Base-by-base conservation (phyloP, 2,888 invertebrate species). In the Lacanobia wlatinum region DNA sequence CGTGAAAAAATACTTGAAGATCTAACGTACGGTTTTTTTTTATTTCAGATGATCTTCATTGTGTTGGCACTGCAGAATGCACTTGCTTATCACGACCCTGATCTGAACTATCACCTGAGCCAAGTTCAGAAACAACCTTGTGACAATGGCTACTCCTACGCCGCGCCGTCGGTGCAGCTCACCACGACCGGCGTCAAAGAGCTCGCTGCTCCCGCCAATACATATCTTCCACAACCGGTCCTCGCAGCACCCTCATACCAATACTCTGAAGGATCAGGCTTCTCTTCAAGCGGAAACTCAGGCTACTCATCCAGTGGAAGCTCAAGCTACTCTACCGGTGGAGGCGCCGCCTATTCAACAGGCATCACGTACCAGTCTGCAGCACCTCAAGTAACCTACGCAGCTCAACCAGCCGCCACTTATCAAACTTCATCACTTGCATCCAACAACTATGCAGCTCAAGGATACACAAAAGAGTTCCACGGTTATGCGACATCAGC, bases 401-500 rank as follows among this genome's bases (percentile, higher is more conserved):
- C 94, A 18, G 84, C 94, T 8, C 91, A 93, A 80, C 88, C 92
- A 60, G 88, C 88, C 0, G 71, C 87, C 21, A 85, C 89, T 16
- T 92, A 91, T 76, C 90, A 91, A 83, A 69, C 89, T 28, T 85
- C 87, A 46, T 80, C 90, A 12, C 78, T 83, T 43, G 80, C 73
- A 28, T 87, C 90, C n/a, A 91, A 93, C 84, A 65, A 88, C 55
- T 78, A 82, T 48, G 78, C 78, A 63, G 82, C 90, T 65, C 84
- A 90, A 69, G 82, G 84, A 70, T 89, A 83, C 52, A 82, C 90
- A 7, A 96, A 84, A 88, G 96, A 96, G 81, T 93, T 92, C 23
- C 96, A 97, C 73, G 97, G 97, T 80, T 97, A 97, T 74, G 93
- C 96, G 10, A 97, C 97, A 46, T 94, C 96, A 18, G 96, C 96